Base-by-base conservation (phyloP, 2,888 invertebrate species). In the Synanthedon andrenaeformis region DNA sequence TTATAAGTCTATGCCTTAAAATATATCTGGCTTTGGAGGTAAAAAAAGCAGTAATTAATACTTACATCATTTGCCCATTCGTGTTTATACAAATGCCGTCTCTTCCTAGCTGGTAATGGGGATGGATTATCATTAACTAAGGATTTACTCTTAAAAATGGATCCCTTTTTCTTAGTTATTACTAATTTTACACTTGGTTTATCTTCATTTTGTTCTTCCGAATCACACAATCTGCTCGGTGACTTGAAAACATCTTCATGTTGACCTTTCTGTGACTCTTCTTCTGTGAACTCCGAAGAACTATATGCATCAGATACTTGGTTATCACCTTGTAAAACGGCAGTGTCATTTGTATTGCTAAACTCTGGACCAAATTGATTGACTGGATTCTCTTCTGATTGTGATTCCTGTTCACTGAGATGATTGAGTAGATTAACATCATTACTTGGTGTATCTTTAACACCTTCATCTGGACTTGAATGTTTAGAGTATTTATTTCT, bases 121-220 rank as follows among this genome's bases (percentile, higher is more conserved):
- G 85, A 85, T 23, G 84, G 79, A 64, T 91, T 91, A 60, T 91
- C 91, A 61, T 91, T 89, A 13, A 92, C 90, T 59, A 92, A 78
- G 12, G 92, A 92, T 55, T 96, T 91, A 69, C 95, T 95, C 71
- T 96, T 96, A 71, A 96, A 96, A 74, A 96, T 96, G 66, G 95
- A 95, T 51, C 95, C 95, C 72, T 96, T 96, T 75, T 95, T 96
- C 73, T 93, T 93, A 1, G 92, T 92, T 59, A 93, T 93, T 14
- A 93, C 91, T 59, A 93, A 74, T 68, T 93, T 93, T 17, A 92
- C 92, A 71, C 90, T 81, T 51, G 89, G 88, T 59, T 89, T 87
- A 45, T 89, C 89, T 42, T 89, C 88, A 52, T 74, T 62, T 52
- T 79, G 74, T 55, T 74, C 77, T 58, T 85, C 86, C 59, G 66